Conservation (phyloP, 2,888 invertebrate genomes). For the Ochropleura leucogaster region DNA sequence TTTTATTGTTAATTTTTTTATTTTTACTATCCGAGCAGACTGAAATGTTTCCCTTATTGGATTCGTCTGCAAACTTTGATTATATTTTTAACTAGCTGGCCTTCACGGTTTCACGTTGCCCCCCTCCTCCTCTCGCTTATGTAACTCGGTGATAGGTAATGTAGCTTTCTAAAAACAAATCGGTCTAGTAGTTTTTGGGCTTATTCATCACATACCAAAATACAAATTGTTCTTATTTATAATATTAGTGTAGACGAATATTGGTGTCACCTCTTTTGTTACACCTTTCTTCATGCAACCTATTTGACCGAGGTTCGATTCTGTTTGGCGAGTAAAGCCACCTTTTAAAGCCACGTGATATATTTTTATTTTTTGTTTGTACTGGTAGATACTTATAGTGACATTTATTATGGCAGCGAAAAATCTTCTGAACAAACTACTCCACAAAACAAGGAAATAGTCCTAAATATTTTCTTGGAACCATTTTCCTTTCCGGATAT, state of each 20-base stretch:
- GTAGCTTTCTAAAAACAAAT: no score
- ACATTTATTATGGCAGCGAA: not conserved
- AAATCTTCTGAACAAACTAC: slow-evolving; percentile 15
- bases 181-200: no score
- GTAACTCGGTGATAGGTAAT: no score
- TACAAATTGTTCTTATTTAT: no score
- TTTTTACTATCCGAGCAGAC: not conserved
- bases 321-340: no score
- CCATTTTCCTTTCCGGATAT: slow-evolving; percentile 48
- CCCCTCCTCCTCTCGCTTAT: no score
- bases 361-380: no score
- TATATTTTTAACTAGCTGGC: not conserved
- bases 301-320: not conserved
- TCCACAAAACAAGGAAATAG: slow-evolving; percentile 49
- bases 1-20: no score
- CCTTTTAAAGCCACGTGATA: not conserved
- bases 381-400: not conserved
- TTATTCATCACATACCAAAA: no score
- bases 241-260: not conserved
- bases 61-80: not conserved
- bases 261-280: not conserved
- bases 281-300: not conserved
- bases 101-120: no score
- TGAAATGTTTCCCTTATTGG: not conserved
- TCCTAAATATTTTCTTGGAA: slow-evolving; percentile 30